Conservation (phyloP, 2,797 vertebrate genomes). For the Garrulus glandarius region DNA sequence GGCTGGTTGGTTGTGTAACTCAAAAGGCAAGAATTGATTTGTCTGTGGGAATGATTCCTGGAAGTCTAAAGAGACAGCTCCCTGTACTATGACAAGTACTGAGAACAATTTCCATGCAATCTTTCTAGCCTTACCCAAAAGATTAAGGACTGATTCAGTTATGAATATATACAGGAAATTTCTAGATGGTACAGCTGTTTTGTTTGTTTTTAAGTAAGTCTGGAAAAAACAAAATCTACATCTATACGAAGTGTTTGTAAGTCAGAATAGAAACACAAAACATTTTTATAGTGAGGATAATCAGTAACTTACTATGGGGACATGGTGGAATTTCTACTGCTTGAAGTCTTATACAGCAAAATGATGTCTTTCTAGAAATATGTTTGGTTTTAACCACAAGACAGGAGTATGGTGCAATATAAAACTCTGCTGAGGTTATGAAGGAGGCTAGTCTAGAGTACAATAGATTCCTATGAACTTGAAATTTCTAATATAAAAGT, state of each 20-base stretch:
- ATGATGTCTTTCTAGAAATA: neutral
- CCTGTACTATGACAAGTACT: neutral
- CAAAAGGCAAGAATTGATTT: neutral
- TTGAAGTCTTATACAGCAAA: neutral
- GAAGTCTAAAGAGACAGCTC: neutral
- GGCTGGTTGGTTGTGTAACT: neutral
- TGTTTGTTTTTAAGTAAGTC: neutral
- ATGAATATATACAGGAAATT: neutral
- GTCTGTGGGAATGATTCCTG: neutral
- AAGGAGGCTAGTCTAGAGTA: neutral
- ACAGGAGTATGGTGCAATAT: neutral
- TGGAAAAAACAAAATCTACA: neutral
- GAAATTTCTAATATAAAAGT: neutral
- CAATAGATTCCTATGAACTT: neutral
- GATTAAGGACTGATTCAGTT: neutral
- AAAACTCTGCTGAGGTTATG: neutral
- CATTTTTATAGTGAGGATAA: neutral
- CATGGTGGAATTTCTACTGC: neutral
- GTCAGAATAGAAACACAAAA: neutral
- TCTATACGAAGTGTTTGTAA: neutral
- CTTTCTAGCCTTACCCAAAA: neutral
- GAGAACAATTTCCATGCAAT: neutral
- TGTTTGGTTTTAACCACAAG: neutral
- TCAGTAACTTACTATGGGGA: neutral
- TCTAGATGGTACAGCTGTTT: neutral